Percentiles rank a stretch among this genome's conserved stretches.
Evolutionary conservation across 2,888 invertebrate genomes (phyloP).

Genomic region (Platycheirus albimanus): DNA sequence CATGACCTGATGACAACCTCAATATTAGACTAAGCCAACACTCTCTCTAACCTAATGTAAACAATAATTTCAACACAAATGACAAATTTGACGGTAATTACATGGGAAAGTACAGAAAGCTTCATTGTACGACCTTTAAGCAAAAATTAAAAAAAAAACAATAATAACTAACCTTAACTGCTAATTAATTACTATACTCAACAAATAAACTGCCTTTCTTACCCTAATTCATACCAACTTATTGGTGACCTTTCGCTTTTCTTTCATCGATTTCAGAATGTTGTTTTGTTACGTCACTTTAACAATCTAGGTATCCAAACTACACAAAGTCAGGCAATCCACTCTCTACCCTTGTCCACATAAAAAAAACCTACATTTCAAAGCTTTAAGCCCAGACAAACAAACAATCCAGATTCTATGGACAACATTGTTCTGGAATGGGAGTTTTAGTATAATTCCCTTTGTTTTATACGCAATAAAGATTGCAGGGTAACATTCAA

Average conservation of each 20-base stretch:
- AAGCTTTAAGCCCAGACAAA: conserved; percentile 55
- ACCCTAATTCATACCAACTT: conserved; percentile 31
- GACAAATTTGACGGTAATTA: too few species aligned
- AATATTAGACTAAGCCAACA: too few species aligned
- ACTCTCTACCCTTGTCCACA: conserved; percentile 30
- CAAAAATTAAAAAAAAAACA: background rate
- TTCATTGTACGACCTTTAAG: too few species aligned
- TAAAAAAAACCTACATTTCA: conserved; percentile 41
- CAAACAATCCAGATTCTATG: conserved; percentile 46
- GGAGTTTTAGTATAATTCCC: background rate
- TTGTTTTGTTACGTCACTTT: conserved; percentile 61
- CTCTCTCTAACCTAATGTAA: too few species aligned
- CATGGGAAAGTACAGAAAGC: too few species aligned
- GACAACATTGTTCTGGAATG: conserved; percentile 25
- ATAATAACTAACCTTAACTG: conserved; percentile 57
- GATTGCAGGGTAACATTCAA: too few species aligned
- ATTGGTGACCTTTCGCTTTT: conserved; percentile 68
- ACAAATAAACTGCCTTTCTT: conserved; percentile 27
- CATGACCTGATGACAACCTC: too few species aligned
- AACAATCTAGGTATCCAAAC: conserved; percentile 60
- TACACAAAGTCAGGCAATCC: conserved; percentile 55
- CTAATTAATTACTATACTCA: conserved; percentile 60
- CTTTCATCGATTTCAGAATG: conserved; percentile 58
- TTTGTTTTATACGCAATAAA: too few species aligned
- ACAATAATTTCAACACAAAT: too few species aligned